Percentiles rank a stretch among this genome's conserved stretches.
Conservation (phyloP, 2,888 invertebrate species). For the Eugnorisma glareosa region DNA sequence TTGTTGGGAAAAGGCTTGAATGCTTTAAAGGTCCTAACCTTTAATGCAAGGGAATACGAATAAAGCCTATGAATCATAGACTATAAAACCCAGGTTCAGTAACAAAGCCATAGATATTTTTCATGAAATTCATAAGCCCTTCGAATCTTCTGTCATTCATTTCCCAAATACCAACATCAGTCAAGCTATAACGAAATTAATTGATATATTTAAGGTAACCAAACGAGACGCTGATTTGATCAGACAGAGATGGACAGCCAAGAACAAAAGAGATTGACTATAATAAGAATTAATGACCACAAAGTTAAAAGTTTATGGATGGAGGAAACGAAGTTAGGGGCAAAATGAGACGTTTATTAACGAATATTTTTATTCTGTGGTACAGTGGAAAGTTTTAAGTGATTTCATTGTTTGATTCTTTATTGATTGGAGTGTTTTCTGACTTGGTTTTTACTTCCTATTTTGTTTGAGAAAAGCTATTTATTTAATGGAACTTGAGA, state of each 20-base stretch:
- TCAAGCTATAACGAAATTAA: conserved; percentile 67
- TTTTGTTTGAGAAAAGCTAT: conserved; percentile 19
- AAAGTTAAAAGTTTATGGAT: conserved; percentile 50
- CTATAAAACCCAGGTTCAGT: too few species aligned
- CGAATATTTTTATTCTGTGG: conserved; percentile 44
- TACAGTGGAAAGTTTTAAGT: conserved; percentile 40
- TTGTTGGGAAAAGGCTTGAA: too few species aligned
- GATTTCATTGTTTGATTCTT: conserved; percentile 40
- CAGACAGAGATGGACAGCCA: conserved; percentile 53
- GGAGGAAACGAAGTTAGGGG: conserved; percentile 46
- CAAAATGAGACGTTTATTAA: conserved; percentile 46
- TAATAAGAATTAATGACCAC: conserved; percentile 65
- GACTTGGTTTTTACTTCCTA: conserved; percentile 22
- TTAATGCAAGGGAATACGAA: background rate
- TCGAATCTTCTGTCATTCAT: conserved; percentile 45
- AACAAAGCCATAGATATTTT: background rate
- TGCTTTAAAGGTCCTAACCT: too few species aligned
- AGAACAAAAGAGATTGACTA: conserved; percentile 47
- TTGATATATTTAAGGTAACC: conserved; percentile 65
- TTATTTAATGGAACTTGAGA: conserved; percentile 15
- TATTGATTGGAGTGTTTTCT: conserved; percentile 28
- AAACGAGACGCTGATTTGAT: conserved; percentile 61
- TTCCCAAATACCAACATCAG: conserved; percentile 46
- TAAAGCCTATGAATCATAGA: background rate
- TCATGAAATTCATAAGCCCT: conserved; percentile 9